Base-by-base conservation (phyloP, 1,140 invertebrate species). In the Ephestia elutella region DNA sequence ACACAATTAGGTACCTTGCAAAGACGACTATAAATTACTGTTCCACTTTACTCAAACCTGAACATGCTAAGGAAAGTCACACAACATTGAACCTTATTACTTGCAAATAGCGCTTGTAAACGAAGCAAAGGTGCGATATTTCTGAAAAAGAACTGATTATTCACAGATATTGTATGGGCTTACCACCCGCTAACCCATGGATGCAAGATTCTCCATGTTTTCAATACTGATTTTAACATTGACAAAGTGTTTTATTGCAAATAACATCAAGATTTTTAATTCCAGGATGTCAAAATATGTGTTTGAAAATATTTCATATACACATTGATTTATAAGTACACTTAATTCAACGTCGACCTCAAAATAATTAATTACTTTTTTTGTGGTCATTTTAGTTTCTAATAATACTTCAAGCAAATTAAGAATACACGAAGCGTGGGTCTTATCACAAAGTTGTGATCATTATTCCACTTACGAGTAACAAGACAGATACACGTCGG, bases 21-120 rank as follows among this genome's bases (percentile, higher is more conserved):
- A 86, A 82, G 78, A 79, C 75, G 75, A 82, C 76, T 70, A 87
- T 87, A 88, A 88, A 88, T 87, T 87, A 86, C 71, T 71, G 75
- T 84, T 77, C 53, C 82, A 81, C 75, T 75, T 73, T 68, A 80
- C 79, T 75, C 38, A n/a, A 44, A 44, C 70, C 68, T 66, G 68
- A 71, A 72, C 67, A 49, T 17, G 13, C 2, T 44, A n/a, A n/a
- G n/a, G 2, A 44, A 44, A 1, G 38, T 15, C 15, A 44, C 38
- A 15, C 1, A 2, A 44, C 10, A 3, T 44, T 44, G 0, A 15
- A 44, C 13, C 38, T n/a, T 44, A 44, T 44, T n/a, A 17, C 38
- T 44, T 0, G n/a, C 5, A 10, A 44, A 44, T 44, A 44, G n/a
- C 13, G 38, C 38, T 44, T n/a, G 13, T 17, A 44, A 15, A 44